These are phyloP conservation scores for Rugalucina vietnamica DNA, from an alignment of 2,888 invertebrate genomes.

Conservation along the genomic window DNA sequence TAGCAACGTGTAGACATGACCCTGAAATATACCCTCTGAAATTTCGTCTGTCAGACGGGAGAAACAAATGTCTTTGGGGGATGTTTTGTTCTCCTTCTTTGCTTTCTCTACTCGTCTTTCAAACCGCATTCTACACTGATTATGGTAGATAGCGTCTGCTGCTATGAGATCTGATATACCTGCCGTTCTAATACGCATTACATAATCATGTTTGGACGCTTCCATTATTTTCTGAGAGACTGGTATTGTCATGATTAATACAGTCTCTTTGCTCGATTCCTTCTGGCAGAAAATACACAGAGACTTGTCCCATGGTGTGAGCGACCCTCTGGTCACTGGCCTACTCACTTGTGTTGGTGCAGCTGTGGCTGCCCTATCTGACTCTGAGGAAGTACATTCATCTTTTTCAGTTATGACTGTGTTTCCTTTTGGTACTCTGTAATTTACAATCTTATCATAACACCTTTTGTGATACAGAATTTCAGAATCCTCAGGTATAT, in stretches of 20 bases:
- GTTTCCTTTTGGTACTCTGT: not conserved
- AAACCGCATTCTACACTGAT: not conserved
- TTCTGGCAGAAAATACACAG: conserved; percentile 3
- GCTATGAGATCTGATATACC: not conserved
- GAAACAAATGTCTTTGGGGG: not conserved
- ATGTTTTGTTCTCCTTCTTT: not conserved
- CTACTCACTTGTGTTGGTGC: not conserved
- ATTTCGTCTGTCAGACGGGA: not conserved
- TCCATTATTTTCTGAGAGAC: not conserved
- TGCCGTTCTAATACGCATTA: not conserved
- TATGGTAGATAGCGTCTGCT: not conserved
- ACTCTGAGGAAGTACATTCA: not conserved
- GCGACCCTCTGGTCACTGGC: not conserved
- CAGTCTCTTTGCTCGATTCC: not conserved
- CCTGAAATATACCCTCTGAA: not conserved
- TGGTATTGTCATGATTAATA: not conserved
- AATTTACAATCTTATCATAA: not conserved
- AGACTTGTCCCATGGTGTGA: not conserved
- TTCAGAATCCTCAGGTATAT: not conserved
- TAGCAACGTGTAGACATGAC: conserved; percentile 2
- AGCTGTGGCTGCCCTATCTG: not conserved
- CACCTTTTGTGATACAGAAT: not conserved
- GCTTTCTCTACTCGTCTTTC: not conserved
- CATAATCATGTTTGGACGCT: not conserved
- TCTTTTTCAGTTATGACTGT: too few species aligned